Evolutionary conservation across 2,113 vertebrate species (phyloP).

Genomic region (Trochalopteron elliotii): DNA sequence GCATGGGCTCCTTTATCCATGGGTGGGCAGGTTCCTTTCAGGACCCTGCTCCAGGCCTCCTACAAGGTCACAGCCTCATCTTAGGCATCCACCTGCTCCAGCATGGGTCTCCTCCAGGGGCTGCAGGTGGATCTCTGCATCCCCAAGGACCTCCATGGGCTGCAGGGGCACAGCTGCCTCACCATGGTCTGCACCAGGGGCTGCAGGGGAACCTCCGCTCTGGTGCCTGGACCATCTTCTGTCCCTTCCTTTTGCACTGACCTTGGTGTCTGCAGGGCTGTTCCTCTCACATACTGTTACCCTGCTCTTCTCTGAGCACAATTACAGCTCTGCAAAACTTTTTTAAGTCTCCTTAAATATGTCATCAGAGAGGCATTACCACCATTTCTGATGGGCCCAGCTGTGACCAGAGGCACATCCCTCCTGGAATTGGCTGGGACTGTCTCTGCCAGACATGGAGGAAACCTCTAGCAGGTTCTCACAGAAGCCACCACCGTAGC

Average conservation of each 20-base stretch:
- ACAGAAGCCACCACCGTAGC: background rate
- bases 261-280: background rate
- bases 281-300: background rate
- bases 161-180: background rate
- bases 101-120: accelerated
- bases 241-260: accelerated
- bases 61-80: background rate
- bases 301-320: background rate
- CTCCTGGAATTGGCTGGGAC: background rate
- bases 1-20: background rate
- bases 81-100: accelerated
- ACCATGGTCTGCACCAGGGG: background rate
- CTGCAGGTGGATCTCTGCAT: background rate
- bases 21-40: background rate
- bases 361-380: background rate
- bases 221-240: background rate
- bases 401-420: accelerated
- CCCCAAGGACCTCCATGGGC: background rate
- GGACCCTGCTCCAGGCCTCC: background rate
- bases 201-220: background rate
- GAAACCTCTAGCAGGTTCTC: background rate
- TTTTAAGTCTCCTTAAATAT: background rate
- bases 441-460: background rate
- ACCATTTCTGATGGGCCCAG: background rate
- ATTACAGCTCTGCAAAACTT: background rate